A percentile compares a stretch with the other conserved stretches of the same genome.
These are phyloP conservation scores for Tuta absoluta DNA, from an alignment of 2,888 invertebrate species.

Conservation along the genomic window DNA sequence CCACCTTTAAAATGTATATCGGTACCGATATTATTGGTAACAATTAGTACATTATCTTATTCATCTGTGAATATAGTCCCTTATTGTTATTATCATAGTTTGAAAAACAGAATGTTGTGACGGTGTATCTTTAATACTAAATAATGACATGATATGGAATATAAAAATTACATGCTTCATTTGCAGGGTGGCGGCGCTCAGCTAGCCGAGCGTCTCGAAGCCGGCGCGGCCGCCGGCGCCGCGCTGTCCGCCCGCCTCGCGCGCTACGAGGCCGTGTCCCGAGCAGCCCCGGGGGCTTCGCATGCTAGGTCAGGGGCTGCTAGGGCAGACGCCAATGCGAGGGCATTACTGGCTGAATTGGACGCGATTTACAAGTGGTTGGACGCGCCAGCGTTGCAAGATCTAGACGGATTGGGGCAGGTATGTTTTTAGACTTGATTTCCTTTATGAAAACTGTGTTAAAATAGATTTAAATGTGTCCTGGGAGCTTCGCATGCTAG, in stretches of 20 bases:
- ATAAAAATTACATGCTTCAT: too few species aligned
- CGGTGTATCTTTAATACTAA: too few species aligned
- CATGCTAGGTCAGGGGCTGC: slow-evolving; percentile 65
- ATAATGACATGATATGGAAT: not conserved
- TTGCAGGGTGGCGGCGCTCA: slow-evolving; percentile 84
- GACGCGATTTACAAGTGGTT: slow-evolving; percentile 78
- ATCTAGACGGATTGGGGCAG: slow-evolving; percentile 60
- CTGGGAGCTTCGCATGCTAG: not conserved
- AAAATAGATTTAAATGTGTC: not conserved
- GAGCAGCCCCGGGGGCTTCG: slow-evolving; percentile 60
- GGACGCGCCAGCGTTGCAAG: slow-evolving; percentile 60
- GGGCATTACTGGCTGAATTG: slow-evolving; percentile 88
- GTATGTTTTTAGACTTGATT: slow-evolving; percentile 31
- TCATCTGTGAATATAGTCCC: too few species aligned
- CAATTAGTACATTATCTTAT: too few species aligned
- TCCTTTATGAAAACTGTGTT: too few species aligned
- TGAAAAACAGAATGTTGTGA: too few species aligned
- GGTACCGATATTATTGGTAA: too few species aligned
- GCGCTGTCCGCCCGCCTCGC: slow-evolving; percentile 66
- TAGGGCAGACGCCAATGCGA: slow-evolving; percentile 90
- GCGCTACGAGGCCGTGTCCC: slow-evolving; percentile 82
- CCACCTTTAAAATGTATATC: too few species aligned
- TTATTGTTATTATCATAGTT: too few species aligned
- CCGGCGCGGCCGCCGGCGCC: slow-evolving; percentile 78
- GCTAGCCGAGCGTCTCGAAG: slow-evolving; percentile 80